Evolutionary conservation across 1,140 invertebrate genomes (phyloP), one percentile per base, ranked within the genome.

Genomic region (Drosophila eugracilis): DNA sequence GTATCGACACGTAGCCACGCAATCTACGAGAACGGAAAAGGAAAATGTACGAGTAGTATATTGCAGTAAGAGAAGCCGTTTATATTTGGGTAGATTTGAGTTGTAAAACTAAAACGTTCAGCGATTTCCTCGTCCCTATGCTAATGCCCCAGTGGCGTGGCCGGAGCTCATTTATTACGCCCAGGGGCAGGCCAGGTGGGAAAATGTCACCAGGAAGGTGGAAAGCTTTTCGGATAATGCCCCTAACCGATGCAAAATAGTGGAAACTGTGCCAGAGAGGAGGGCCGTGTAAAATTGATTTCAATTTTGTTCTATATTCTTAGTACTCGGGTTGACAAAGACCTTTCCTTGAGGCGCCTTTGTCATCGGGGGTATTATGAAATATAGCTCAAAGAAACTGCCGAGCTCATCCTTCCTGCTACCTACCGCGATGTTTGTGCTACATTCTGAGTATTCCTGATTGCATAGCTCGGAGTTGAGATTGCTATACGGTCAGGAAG

Each of bases 1-100:
- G 97, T 98, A 92, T 98, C 97, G 54, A 98, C 96, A 63, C 96
- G 93, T 52, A 98, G 92, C 96, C 97, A 98, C 55, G 97, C 97
- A 67, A 98, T 96, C 97, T 98, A 62, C 32, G 41, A 57, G 49
- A 22, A 92, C 41, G n/a, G n/a, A n/a, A n/a, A 41, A 60, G 41
- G 41, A 45, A 37, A 15, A 15, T 24, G 42, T 45, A 57, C 14
- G n/a, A n/a, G n/a, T n/a, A n/a, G n/a, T n/a, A n/a, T n/a, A 39
- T 24, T 45, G n/a, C 15, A 55, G 41, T 50, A 37, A 74, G 44
- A 34, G 26, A 60, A 50, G 36, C 24, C 57, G 34, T 66, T 59
- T 75, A 58, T 74, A 53, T 74, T 70, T 47, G 41, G 50, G 21
- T 71, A 41, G 41, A 70, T 57, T 67, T 50, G 52, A 75, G 73